Conservation (phyloP, 2,888 invertebrate genomes). For the Andrena marginata region DNA sequence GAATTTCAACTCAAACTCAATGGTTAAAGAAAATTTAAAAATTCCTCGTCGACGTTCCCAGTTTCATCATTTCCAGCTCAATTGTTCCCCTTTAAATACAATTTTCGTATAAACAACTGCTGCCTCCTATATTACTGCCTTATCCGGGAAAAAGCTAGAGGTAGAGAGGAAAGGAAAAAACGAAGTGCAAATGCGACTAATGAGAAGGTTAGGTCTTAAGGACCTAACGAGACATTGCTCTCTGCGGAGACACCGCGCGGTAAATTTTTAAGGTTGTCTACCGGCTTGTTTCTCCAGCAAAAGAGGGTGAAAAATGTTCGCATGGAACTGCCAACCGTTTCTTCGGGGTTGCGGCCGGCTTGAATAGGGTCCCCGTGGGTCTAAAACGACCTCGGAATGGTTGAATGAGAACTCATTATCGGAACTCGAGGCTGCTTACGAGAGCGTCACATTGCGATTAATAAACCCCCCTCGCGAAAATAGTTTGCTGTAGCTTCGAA, state of each 20-base stretch:
- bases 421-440: constrained; percentile 49
- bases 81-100: neutral
- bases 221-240: constrained; percentile 36
- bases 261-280: constrained; percentile 65
- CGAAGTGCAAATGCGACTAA: constrained; percentile 26
- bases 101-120: neutral
- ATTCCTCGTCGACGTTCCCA: neutral
- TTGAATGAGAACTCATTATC: constrained; percentile 74
- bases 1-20: too few relatives aligned
- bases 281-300: constrained; percentile 36
- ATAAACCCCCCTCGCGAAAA: constrained; percentile 35
- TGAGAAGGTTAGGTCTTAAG: constrained; percentile 24
- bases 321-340: constrained; percentile 53
- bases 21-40: too few relatives aligned
- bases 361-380: constrained; percentile 67
- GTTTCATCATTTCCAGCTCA: neutral
- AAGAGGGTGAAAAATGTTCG: constrained; percentile 42
- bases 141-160: neutral
- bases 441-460: constrained; percentile 50
- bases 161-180: neutral
- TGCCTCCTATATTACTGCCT: neutral
- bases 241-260: constrained; percentile 31
- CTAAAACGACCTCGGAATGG: constrained; percentile 69
- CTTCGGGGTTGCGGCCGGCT: constrained; percentile 26
- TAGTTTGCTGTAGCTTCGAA: constrained; percentile 23